Base-by-base conservation (phyloP, 2,888 invertebrate species). In the Thelaira solivaga region DNA sequence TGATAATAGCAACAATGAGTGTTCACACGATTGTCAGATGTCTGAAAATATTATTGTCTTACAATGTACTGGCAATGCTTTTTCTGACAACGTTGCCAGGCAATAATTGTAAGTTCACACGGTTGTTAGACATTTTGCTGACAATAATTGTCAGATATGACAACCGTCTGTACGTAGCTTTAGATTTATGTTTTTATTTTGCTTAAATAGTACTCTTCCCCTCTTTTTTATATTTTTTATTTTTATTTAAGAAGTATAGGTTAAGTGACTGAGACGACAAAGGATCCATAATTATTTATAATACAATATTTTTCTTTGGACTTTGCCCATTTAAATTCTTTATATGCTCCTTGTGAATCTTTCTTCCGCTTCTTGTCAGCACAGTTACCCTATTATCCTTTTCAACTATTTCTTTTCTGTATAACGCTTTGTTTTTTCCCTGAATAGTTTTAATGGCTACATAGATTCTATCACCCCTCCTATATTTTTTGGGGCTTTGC, bases 201-300 rank as follows among this genome's bases (percentile, higher is more conserved):
- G n/a, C n/a, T n/a, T 34, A 34, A 34, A 34, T n/a, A 34, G 11
- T 34, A 31, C 7, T n/a, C n/a, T 34, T 34, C 34, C n/a, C n/a
- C n/a, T 34, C 11, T 34, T 34, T n/a, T 34, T n/a, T 34, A n/a
- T 34, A 11, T 34, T n/a, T 34, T 3, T 34, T 34, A n/a, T 34
- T n/a, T 34, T 34, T 2, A n/a, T 2, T n/a, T 34, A n/a, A 34
- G n/a, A n/a, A 34, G 11, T n/a, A 11, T n/a, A n/a, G 34, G 31
- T 31, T 31, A 31, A 31, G 8, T 31, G 31, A 34, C n/a, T 11
- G 11, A n/a, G 2, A 34, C n/a, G 34, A 24, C 1, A 47, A 47
- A 24, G 22, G 45, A 47, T 47, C 45, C n/a, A n/a, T 47, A 47
- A 47, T 47, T 47, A 24, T 47, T 24, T 47, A 47, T 24, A 47